Conservation (phyloP, 1,140 invertebrate genomes). For the Episyrphus balteatus region DNA sequence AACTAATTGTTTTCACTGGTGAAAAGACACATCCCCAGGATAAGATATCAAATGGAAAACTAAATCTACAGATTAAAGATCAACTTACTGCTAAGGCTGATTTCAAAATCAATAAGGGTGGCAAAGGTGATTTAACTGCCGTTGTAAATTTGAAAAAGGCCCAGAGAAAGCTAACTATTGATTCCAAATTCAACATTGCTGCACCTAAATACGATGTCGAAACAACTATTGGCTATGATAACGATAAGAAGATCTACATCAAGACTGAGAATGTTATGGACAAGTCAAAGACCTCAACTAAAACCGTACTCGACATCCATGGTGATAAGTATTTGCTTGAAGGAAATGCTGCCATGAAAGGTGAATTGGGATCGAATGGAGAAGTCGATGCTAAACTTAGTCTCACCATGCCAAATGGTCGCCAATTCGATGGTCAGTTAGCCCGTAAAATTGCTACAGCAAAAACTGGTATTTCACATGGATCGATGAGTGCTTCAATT, state of each 20-base stretch:
- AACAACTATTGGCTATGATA: slow-evolving; percentile 50
- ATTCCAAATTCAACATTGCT: slow-evolving; percentile 44
- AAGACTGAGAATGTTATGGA: slow-evolving; percentile 48
- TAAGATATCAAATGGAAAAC: slow-evolving; percentile 36
- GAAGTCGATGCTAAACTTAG: slow-evolving; percentile 29
- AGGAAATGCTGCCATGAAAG: slow-evolving; percentile 37
- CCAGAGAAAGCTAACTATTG: slow-evolving; percentile 50
- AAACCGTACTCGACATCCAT: slow-evolving; percentile 39
- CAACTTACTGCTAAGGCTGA: slow-evolving; percentile 43
- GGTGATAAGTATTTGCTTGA: slow-evolving; percentile 42
- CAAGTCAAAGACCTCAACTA: slow-evolving; percentile 48
- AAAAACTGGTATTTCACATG: slow-evolving; percentile 22
- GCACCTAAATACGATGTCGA: slow-evolving; percentile 46
- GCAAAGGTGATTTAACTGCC: slow-evolving; percentile 45
- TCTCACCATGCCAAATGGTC: slow-evolving; percentile 21
- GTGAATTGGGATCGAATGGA: slow-evolving; percentile 39
- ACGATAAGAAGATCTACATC: slow-evolving; percentile 48
- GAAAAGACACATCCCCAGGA: slow-evolving; percentile 26
- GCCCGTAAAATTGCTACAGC: slow-evolving; percentile 23
- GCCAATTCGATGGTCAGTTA: slow-evolving; percentile 27
- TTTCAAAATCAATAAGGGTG: slow-evolving; percentile 41
- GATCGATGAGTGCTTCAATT: slow-evolving; percentile 27
- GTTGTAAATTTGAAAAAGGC: slow-evolving; percentile 40
- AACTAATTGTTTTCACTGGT: slow-evolving; percentile 15
- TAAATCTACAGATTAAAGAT: slow-evolving; percentile 44